Evolutionary conservation across 2,888 invertebrate species (phyloP).

Genomic region (Calameuta idolon): DNA sequence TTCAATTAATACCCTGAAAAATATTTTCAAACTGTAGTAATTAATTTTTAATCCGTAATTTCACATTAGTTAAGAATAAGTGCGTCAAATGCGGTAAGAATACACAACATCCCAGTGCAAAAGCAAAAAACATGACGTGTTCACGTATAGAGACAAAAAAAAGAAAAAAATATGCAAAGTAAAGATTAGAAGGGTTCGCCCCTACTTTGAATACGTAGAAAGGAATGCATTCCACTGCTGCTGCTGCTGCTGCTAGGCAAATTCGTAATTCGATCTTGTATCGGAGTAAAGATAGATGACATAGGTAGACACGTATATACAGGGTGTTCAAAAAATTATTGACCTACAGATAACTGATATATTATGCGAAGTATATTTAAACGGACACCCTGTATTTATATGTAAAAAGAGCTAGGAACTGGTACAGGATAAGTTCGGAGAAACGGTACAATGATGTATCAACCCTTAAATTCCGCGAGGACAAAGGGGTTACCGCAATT

Average conservation of each 20-base stretch:
- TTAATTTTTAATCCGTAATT: background rate
- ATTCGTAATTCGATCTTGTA: slow-evolving; percentile 33
- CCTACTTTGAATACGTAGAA: background rate
- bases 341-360: background rate
- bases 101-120: background rate
- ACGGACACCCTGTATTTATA: background rate
- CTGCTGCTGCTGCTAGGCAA: slow-evolving; percentile 7
- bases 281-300: background rate
- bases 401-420: background rate
- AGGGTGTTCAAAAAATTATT: background rate
- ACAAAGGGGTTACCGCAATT: slow-evolving; percentile 47
- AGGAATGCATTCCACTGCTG: background rate
- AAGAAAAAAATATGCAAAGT: background rate
- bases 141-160: background rate
- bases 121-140: background rate
- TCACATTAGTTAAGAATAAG: background rate
- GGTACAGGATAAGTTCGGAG: background rate
- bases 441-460: slow-evolving; percentile 19
- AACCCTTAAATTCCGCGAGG: slow-evolving; percentile 26
- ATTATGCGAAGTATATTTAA: background rate
- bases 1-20: background rate
- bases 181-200: background rate
- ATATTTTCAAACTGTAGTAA: background rate
- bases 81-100: too few species aligned
- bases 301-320: background rate